Evolutionary conservation across 2,113 vertebrate species (phyloP), one percentile per base, ranked within the genome.

Genomic region (Poeciliopsis retropinna): DNA sequence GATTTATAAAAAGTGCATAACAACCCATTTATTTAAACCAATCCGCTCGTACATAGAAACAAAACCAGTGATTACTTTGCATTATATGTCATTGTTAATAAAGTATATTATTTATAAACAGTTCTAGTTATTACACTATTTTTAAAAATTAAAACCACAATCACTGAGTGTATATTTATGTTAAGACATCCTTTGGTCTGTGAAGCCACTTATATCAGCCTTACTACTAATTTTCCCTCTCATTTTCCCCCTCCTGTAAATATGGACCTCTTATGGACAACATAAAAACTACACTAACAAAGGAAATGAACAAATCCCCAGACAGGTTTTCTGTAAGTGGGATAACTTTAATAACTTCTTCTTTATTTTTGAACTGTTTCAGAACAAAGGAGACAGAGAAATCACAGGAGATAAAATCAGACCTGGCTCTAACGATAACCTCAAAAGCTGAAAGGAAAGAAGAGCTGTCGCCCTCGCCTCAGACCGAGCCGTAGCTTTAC

Each of bases 361-460:
- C 19, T 61, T 9, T 4, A 1, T 41, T 41, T 41, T 75, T 64
- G 39, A 83, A 19, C 60, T 72, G 0, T 82, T 85, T 79, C 89
- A 95, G 94, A 82, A 69, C 37, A 41, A 94, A 93, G 19, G 83
- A 92, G 25, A 60, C 84, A 5, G 86, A 88, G 67, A 89, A 85
- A 65, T 71, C 44, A 1, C 91, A 88, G 22, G 91, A 92, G 67
- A 84, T 81, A 68, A 94, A 91, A 79, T 90, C 92, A 78, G 92
- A 92, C 64, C 8, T 92, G 80, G 90, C 70, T 63, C 86, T 94
- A 67, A 92, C 88, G 47, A 84, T 61, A 1, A 87, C 90, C 2
- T 68, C 87, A 64, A 89, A 86, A 34, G 72, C 75, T 51, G 85
- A 72, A 64, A 91, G 79, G 72, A 90, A 69, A 84, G 90, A 91